phyloP scores from a whole-genome alignment of 2,797 vertebrate genomes.

The Glossophaga mutica region DNA sequence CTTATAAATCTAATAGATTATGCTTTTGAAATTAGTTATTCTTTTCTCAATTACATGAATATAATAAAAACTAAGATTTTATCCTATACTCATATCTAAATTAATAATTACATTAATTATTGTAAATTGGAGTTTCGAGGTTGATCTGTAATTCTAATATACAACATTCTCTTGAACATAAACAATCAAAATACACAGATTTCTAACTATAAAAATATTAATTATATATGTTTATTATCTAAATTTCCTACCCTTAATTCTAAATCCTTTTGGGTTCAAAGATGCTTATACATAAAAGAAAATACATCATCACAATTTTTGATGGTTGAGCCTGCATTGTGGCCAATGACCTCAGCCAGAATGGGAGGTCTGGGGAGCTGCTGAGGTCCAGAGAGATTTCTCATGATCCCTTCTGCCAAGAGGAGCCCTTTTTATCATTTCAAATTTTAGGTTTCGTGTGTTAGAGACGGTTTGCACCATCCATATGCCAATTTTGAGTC shows the following conservation, averaged over 20 bases:
- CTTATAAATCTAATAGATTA: constrained; percentile 13
- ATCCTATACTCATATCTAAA: neutral
- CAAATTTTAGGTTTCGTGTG: neutral
- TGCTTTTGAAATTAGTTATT: neutral
- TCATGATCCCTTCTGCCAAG: neutral
- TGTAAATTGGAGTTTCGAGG: neutral
- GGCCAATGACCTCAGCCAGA: neutral
- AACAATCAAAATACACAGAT: neutral
- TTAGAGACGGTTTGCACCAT: neutral
- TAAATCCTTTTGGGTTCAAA: neutral
- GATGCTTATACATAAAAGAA: neutral
- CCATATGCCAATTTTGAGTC: neutral
- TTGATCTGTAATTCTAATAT: neutral
- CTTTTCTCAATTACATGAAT: constrained; percentile 6
- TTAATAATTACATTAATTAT: neutral
- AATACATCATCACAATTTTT: neutral
- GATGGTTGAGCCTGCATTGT: neutral
- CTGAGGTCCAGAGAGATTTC: neutral
- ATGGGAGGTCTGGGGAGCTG: neutral
- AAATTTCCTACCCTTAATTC: neutral
- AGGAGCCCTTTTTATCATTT: neutral
- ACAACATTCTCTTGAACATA: neutral
- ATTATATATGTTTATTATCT: neutral
- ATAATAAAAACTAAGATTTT: neutral
- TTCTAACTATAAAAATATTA: neutral